Percentiles rank a stretch among this genome's conserved stretches.
Evolutionary conservation across 53 echinoderm and acorn worm genomes (phyloP).

Genomic region (Holothuria scabra): DNA sequence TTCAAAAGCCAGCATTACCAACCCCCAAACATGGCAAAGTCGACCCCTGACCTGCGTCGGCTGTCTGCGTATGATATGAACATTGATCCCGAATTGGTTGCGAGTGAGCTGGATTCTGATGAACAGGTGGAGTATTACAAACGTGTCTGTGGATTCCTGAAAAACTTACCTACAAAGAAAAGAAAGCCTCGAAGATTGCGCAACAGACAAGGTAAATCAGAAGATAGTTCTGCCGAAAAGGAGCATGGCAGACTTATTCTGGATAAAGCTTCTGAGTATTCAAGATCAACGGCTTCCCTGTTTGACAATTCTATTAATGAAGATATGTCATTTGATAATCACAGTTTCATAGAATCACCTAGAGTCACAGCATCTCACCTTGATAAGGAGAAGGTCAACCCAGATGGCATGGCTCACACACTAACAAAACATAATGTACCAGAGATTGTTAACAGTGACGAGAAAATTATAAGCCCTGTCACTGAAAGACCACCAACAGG

Average conservation of each 20-base stretch:
- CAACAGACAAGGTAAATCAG: constrained; percentile 25
- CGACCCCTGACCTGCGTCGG: constrained; percentile 35
- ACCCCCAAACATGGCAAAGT: constrained; percentile 13
- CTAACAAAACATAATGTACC: neutral
- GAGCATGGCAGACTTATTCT: neutral
- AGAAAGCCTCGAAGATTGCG: constrained; percentile 32
- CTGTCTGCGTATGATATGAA: constrained; percentile 32
- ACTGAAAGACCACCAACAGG: constrained; percentile 35
- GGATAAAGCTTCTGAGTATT: constrained; percentile 11
- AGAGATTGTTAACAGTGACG: neutral
- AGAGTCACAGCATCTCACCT: neutral
- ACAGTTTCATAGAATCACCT: neutral
- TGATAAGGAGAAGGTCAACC: neutral
- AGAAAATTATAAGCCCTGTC: neutral
- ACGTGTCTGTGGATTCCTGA: constrained; percentile 39
- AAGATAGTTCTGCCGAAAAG: neutral
- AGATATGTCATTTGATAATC: constrained; percentile 20
- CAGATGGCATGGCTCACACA: neutral
- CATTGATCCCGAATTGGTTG: constrained; percentile 43
- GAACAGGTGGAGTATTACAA: constrained; percentile 47
- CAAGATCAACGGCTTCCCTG: constrained; percentile 25
- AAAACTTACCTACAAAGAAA: constrained; percentile 41
- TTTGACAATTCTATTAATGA: constrained; percentile 21
- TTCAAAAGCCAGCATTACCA: neutral
- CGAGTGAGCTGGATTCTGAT: constrained; percentile 44